These are phyloP conservation scores for Charina bottae DNA, from an alignment of 2,113 vertebrate species.

Conservation along the genomic window DNA sequence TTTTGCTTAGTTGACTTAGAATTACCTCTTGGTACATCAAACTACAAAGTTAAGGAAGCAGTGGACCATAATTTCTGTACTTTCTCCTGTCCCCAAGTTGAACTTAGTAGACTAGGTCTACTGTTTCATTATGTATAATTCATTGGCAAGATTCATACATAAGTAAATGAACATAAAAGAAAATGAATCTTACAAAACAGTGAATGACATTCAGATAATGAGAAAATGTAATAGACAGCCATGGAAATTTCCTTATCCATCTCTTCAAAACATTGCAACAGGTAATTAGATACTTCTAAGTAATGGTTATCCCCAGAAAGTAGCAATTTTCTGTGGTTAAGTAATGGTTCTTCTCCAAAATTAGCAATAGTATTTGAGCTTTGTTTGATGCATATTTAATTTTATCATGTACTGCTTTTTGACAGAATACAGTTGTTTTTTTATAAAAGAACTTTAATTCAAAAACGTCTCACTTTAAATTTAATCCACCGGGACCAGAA, in stretches of 20 bases:
- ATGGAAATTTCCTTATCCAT: not conserved
- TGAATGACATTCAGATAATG: not conserved
- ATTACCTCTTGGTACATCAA: not conserved
- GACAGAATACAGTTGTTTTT: not conserved
- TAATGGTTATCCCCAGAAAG: constrained; percentile 12
- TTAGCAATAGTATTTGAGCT: constrained; percentile 39
- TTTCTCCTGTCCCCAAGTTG: not conserved
- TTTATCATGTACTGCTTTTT: constrained; percentile 20
- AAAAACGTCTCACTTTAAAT: constrained; percentile 33
- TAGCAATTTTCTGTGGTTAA: constrained; percentile 17
- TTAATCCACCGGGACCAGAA: constrained; percentile 21
- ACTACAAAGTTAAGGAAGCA: not conserved
- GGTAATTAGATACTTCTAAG: constrained; percentile 15
- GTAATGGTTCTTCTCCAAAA: constrained; percentile 31
- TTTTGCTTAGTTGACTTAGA: not conserved
- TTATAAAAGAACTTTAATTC: constrained; percentile 31
- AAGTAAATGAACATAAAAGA: constrained; percentile 19
- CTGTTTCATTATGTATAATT: not conserved
- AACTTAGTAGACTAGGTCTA: not conserved
- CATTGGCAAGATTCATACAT: not conserved
- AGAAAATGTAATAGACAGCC: constrained; percentile 3
- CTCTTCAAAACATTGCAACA: constrained; percentile 6
- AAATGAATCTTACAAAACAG: not conserved
- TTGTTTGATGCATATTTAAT: constrained; percentile 31
- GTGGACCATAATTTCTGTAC: not conserved